A percentile compares a stretch with the other conserved stretches of the same genome.
These are phyloP conservation scores for Sycophila sp. DNA, from an alignment of 1,140 invertebrate genomes.

Conservation along the genomic window DNA sequence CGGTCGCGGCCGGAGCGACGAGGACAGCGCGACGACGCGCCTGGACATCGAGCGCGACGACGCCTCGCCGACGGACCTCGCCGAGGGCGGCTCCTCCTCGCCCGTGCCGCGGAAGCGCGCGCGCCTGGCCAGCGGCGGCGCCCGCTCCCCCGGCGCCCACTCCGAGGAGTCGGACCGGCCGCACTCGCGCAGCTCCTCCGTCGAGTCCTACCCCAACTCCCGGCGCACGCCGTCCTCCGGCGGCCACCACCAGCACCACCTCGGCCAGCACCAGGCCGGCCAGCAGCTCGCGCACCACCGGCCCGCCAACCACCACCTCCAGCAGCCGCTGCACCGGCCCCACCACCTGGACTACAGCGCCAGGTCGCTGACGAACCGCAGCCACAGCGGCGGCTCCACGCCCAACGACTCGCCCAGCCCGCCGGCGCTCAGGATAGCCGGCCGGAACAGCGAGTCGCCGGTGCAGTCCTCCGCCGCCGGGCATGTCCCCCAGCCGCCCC, in stretches of 20 bases:
- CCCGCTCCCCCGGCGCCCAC: constrained; percentile 58
- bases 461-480: constrained; percentile 45
- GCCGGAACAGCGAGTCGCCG: constrained; percentile 66
- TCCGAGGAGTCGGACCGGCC: constrained; percentile 61
- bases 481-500: constrained; percentile 56
- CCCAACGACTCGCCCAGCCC: constrained; percentile 73
- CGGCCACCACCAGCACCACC: constrained; percentile 43
- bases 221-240: constrained; percentile 47
- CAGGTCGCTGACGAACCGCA: constrained; percentile 52
- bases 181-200: constrained; percentile 56
- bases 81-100: constrained; percentile 61
- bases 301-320: constrained; percentile 42
- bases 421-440: constrained; percentile 70
- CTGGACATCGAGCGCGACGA: constrained; percentile 57
- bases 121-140: not conserved
- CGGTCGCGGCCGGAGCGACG: constrained; percentile 52
- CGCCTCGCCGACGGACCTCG: constrained; percentile 55
- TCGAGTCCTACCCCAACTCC: constrained; percentile 58
- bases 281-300: constrained; percentile 30
- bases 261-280: constrained; percentile 22
- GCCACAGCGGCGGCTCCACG: constrained; percentile 64
- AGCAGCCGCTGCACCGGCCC: constrained; percentile 47
- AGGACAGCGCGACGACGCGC: constrained; percentile 45
- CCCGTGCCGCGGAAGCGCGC: constrained; percentile 32
- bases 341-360: constrained; percentile 48